Evolutionary conservation across 1,140 invertebrate species (phyloP), one percentile per base, ranked within the genome.

Genomic region (Caenorhabditis tropicalis): DNA sequence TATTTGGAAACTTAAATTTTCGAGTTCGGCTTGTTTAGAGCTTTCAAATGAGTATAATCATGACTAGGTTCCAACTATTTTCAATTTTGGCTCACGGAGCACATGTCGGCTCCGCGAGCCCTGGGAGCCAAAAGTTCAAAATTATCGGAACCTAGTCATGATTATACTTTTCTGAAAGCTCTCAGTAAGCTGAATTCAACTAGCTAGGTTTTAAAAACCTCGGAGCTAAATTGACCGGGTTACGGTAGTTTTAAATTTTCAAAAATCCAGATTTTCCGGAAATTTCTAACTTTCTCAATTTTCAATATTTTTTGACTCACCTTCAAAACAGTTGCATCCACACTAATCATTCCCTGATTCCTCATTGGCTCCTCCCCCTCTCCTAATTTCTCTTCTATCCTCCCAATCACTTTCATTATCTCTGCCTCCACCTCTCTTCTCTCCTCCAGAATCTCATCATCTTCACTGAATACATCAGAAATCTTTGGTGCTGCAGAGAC

Each of bases 361-460:
- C 33, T 46, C 0, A 3, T 21, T 12, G 65, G 65, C 65, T 74
- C 36, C n/a, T 6, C n/a, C n/a, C 0, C 1, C 6, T n/a, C 33
- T 19, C 36, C 65, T 19, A 74, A 43, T 43, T 43, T 39, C 6
- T 74, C 65, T 46, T n/a, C 65, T 27, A 74, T 74, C 6, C n/a
- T 24, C 10, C 29, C 36, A 74, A 74, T 74, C 5, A 74, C 33
- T 6, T 31, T 39, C 65, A 21, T n/a, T 16, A 74, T 74, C n/a
- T 74, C 65, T 15, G 1, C 1, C 43, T 74, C 65, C 9, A 74
- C 65, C 7, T 74, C 36, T 24, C 24, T 39, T 19, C 36, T 10
- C 36, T 74, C 65, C 36, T 74, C 65, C 36, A 74, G 15, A 74
- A 74, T 74, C 15, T 74, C 65, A 24, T 74, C 65, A 1, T 39